A percentile compares a stretch with the other conserved stretches of the same genome.
Evolutionary conservation across 2,888 invertebrate genomes (phyloP).

Genomic region (Himalopsyche anomala): DNA sequence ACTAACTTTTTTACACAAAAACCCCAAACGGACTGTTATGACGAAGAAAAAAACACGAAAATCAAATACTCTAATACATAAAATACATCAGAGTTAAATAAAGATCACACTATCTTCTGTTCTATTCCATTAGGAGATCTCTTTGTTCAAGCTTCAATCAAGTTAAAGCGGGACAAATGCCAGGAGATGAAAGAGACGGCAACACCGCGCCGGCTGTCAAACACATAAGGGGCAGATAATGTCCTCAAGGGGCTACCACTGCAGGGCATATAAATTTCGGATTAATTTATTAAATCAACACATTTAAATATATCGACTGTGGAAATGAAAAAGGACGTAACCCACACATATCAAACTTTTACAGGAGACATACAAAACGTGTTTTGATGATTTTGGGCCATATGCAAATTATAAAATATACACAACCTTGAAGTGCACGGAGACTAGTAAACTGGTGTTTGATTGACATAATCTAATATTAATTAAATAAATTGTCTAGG

Average conservation of each 20-base stretch:
- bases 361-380: no score
- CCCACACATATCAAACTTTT: no score
- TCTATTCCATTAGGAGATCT: conserved; percentile 5
- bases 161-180: not conserved
- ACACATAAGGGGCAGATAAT: conserved; percentile 25
- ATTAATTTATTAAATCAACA: no score
- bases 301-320: no score
- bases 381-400: no score
- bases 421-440: no score
- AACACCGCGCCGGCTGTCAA: conserved; percentile 8
- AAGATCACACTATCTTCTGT: conserved; percentile 16
- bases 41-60: not conserved
- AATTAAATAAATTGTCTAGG: no score
- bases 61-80: not conserved
- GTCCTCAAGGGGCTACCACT: not conserved
- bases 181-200: not conserved
- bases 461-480: no score
- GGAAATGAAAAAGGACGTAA: no score
- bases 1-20: not conserved
- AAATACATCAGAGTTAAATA: conserved; percentile 2
- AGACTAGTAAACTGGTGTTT: no score
- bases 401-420: no score
- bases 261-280: no score
- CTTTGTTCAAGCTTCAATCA: conserved; percentile 2
- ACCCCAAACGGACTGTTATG: not conserved